Evolutionary conservation across 2,888 invertebrate species (phyloP), one percentile per base, ranked within the genome.

Genomic region (Phalera bucephala): DNA sequence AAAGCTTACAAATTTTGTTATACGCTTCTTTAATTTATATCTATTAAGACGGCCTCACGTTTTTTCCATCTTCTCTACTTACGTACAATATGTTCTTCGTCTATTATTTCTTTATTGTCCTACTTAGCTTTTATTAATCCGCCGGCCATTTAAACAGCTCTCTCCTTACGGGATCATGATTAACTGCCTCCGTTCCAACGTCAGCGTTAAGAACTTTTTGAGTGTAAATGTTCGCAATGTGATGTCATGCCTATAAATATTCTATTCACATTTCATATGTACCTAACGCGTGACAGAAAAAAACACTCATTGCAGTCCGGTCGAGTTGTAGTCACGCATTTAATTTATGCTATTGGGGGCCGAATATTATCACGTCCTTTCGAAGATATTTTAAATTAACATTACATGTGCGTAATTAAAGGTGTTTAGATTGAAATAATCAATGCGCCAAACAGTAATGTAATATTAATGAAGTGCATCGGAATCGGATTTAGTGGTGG

Each of bases 321-420:
- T 33, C 43, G 51, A 49, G 48, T 52, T 59, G n/a, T 56, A 47
- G 58, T 55, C 51, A 62, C 61, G 66, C 67, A 60, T 70, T 68
- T 52, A 72, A 75, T 77, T 75, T 73, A 71, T 60, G 62, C 60
- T 65, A 64, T 64, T 76, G 66, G 57, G 54, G 61, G 48, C 51
- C 48, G 56, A 62, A 59, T 66, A 65, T 62, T 54, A 58, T 64
- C 61, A 64, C 61, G 68, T 61, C 57, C 59, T 62, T 50, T 56
- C 33, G 48, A 51, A 40, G 32, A 40, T 31, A 12, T 33, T 33
- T 23, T 31, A 30, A 25, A 25, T 25, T n/a, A n/a, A n/a, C n/a
- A 12, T 12, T 25, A 12, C 8, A 12, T 10, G 25, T 25, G 11
- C n/a, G n/a, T n/a, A n/a, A n/a, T n/a, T 17, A 17, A 17, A 17